These are phyloP conservation scores for Pelecanus crispus DNA, from an alignment of 2,113 vertebrate genomes.

Conservation along the genomic window DNA sequence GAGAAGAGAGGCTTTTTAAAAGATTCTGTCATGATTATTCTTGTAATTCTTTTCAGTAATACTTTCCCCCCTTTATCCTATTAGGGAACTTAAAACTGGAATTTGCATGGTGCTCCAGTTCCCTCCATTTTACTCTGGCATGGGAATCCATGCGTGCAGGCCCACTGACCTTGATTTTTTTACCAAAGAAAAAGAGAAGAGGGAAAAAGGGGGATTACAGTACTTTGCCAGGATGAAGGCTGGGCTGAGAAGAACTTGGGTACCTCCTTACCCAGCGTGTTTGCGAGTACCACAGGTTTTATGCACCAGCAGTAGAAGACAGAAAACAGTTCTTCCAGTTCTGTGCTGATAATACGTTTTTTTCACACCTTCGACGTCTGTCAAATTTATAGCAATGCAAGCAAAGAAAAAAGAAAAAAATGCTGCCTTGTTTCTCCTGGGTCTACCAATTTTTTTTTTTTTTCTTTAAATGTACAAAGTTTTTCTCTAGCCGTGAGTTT, in stretches of 20 bases:
- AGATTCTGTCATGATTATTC: not conserved
- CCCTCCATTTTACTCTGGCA: not conserved
- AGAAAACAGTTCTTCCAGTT: not conserved
- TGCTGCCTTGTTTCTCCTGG: not conserved
- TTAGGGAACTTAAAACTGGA: not conserved
- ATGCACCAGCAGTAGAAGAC: not conserved
- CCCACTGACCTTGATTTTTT: not conserved
- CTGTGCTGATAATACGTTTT: not conserved
- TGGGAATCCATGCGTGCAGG: not conserved
- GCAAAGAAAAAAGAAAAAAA: not conserved
- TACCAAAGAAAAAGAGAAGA: not conserved
- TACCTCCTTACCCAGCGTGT: not conserved
- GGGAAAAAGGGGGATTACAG: not conserved
- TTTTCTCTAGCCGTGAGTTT: not conserved
- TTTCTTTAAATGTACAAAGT: not conserved
- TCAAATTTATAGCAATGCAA: not conserved
- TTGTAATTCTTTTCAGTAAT: too few relatives aligned
- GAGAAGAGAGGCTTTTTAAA: not conserved
- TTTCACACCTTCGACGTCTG: not conserved
- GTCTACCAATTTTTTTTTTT: not conserved
- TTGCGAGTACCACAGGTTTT: not conserved
- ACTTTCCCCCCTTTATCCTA: not conserved
- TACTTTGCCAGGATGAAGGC: not conserved
- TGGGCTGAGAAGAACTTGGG: not conserved
- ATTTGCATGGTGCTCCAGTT: not conserved